Evolutionary conservation across 1,140 invertebrate species (phyloP), one percentile per base, ranked within the genome.

Genomic region (Chymomyza costata): DNA sequence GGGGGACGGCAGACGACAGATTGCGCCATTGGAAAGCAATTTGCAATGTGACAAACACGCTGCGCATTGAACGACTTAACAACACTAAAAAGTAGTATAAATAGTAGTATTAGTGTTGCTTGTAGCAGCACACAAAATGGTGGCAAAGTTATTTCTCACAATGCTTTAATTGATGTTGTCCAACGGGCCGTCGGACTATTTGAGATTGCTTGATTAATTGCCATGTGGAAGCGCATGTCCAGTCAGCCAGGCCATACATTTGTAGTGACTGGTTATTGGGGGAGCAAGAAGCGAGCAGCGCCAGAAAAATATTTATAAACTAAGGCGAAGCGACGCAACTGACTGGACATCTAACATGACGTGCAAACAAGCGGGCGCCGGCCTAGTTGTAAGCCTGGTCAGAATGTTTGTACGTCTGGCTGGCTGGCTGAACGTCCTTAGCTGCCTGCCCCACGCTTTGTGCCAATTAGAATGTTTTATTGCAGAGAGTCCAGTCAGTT

Each of bases 401-500:
- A 25, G 3, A 3, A 38, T 47, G 38, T 41, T 18, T n/a, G n/a
- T n/a, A 11, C 39, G n/a, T 17, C 30, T 38, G 34, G 11, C 35
- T 25, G 8, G 8, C 21, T 25, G 21, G 3, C 21, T 25, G 21
- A 25, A 8, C 3, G 8, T 3, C n/a, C 21, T 8, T 25, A 25
- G 21, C 21, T 5, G 21, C 8, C 21, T 5, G 44, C 57, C 44
- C 44, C 57, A 60, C 56, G 51, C 44, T 60, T 50, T 43, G 41
- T 60, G 56, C 65, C 71, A 76, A 62, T 78, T 70, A 76, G 71
- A 70, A 70, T 74, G 69, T 40, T 66, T 62, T 66, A 52, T 63
- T 56, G 40, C 49, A 43, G 17, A 31, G 37, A 35, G 40, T 21
- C 48, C n/a, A n/a, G n/a, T n/a, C n/a, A n/a, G n/a, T n/a, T n/a